Base-by-base conservation (phyloP, 2,888 invertebrate genomes). In the Hirtodrosophila duncani region DNA sequence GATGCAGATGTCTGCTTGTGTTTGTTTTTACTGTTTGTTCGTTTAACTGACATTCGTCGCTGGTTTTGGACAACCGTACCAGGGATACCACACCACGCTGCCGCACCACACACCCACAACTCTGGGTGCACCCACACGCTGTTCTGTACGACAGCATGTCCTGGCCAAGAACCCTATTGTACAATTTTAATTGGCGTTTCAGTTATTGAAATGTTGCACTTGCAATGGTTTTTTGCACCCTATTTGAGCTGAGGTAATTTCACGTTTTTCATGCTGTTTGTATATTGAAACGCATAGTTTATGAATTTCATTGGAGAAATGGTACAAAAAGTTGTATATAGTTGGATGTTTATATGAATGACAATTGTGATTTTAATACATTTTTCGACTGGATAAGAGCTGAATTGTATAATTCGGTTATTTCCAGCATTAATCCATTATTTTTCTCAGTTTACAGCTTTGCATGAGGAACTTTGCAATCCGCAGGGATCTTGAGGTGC, bases 171-270 rank as follows among this genome's bases (percentile, higher is more conserved):
- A 50, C 46, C 63, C 67, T n/a, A 72, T 77, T 77, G 74, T 74
- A 59, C 69, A 71, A 62, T 77, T 74, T 74, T 77, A 74, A 74
- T 74, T 74, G 74, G 77, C 72, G 58, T 67, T 74, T 77, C 74
- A 69, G 74, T 74, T 74, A 71, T 74, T 71, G 72, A 74, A 74
- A 77, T 77, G 69, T 77, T 69, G 62, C 71, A 64, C 67, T 58
- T 66, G 63, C 43, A 37, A 56, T 38, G 39, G 38, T 72, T 55
- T 59, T 53, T 37, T 10, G 18, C 21, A 18, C 10, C 34, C 49
- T 34, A 20, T 14, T 6, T 3, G 3, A 1, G 3, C n/a, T n/a
- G 3, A 27, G 16, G 8, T n/a, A 20, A n/a, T 7, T 49, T 14
- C 9, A 7, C 20, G 7, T 6, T 7, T 20, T 20, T 20, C n/a